A percentile compares a stretch with the other conserved stretches of the same genome.
Evolutionary conservation across 2,797 vertebrate genomes (phyloP).

Genomic region (Leucoraja ocellata): DNA sequence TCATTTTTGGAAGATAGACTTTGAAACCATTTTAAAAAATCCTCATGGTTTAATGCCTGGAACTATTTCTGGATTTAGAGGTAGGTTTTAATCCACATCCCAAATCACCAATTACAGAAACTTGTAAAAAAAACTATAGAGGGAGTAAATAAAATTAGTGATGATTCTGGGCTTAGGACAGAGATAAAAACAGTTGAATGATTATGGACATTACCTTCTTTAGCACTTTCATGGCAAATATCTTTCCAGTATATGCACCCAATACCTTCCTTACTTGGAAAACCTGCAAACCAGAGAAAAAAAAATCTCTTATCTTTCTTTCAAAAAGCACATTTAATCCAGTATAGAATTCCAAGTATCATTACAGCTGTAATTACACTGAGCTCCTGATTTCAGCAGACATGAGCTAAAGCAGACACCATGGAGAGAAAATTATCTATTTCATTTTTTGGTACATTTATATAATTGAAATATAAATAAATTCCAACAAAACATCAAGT

Average conservation of each 20-base stretch:
- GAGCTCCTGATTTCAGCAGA: not conserved
- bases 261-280: conserved; percentile 91
- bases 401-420: not conserved
- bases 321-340: not conserved
- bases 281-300: conserved; percentile 59
- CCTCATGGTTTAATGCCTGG: not conserved
- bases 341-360: not conserved
- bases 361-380: not conserved
- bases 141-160: not conserved
- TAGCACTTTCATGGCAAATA: conserved; percentile 96
- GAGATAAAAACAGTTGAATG: not conserved
- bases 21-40: not conserved
- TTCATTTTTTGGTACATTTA: not conserved
- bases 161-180: not conserved
- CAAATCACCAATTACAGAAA: not conserved
- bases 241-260: conserved; percentile 79
- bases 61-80: not conserved
- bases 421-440: not conserved
- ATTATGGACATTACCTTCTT: conserved; percentile 73
- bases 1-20: not conserved
- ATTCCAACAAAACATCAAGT: not conserved
- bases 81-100: not conserved
- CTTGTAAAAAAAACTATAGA: not conserved
- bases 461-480: not conserved
- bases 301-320: not conserved